A percentile compares a stretch with the other conserved stretches of the same genome.
Conservation (phyloP, 2,113 vertebrate genomes). For the Coryphaenoides rupestris region DNA sequence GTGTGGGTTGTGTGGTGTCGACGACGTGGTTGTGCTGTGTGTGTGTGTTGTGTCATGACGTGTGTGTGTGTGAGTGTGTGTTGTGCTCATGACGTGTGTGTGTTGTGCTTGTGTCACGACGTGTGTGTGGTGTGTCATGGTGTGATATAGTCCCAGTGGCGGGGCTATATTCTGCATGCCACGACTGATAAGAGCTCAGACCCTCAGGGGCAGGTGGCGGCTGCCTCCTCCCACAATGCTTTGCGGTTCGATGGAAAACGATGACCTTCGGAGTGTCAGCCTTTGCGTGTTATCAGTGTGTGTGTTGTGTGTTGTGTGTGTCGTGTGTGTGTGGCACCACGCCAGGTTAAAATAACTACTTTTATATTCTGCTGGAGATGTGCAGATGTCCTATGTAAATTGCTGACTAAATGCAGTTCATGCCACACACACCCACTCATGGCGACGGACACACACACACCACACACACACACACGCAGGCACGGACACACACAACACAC, state of each 20-base stretch:
- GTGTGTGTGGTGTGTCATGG: too few relatives aligned
- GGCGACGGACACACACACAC: conserved; percentile 18
- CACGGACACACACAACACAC: conserved; percentile 24
- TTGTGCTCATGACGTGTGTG: neutral
- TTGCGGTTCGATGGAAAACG: conserved; percentile 33
- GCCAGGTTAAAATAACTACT: conserved; percentile 20
- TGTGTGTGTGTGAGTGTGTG: conserved; percentile 8
- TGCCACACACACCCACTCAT: conserved; percentile 17
- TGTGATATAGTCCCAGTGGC: neutral
- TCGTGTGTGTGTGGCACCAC: conserved; percentile 15
- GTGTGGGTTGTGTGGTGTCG: too few relatives aligned
- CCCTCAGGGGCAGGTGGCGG: conserved; percentile 20
- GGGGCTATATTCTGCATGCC: conserved; percentile 35
- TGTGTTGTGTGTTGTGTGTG: conserved; percentile 10
- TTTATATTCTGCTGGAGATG: conserved; percentile 35
- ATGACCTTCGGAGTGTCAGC: conserved; percentile 62
- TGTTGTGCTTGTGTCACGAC: neutral
- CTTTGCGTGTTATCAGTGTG: conserved; percentile 55
- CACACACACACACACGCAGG: conserved; percentile 3
- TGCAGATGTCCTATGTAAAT: conserved; percentile 47
- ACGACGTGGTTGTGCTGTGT: too few relatives aligned
- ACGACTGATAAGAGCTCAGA: conserved; percentile 42
- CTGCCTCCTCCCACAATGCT: conserved; percentile 27
- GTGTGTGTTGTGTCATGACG: too few relatives aligned
- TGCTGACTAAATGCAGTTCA: conserved; percentile 8